These are phyloP conservation scores for Horisme vitalbata DNA, from an alignment of 2,888 invertebrate species.

Conservation along the genomic window DNA sequence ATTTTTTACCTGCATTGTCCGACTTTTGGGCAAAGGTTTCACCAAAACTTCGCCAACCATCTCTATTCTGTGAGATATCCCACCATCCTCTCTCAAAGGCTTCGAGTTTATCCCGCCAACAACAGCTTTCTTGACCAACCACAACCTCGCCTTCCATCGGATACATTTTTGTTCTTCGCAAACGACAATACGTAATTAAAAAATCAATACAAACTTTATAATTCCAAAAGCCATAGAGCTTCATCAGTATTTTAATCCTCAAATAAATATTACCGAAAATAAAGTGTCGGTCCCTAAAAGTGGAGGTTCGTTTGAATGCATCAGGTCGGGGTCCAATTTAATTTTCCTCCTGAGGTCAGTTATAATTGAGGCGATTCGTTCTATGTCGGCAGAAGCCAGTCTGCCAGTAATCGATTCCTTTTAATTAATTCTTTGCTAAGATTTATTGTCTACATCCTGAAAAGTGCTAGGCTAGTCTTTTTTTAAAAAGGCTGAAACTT, in stretches of 20 bases:
- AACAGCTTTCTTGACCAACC: no score
- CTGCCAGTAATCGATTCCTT: slow-evolving; percentile 56
- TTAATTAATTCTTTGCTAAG: slow-evolving; percentile 65
- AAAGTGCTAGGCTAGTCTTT: background rate
- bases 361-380: slow-evolving; percentile 79
- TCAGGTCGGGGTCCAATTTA: slow-evolving; percentile 64
- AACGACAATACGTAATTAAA: background rate
- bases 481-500: background rate
- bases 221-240: slow-evolving; percentile 10
- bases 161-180: no score
- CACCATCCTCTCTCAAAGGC: no score
- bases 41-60: no score
- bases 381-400: slow-evolving; percentile 64
- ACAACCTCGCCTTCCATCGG: no score
- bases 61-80: no score
- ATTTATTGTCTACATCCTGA: slow-evolving; percentile 15
- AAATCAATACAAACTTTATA: background rate
- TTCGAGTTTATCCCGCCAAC: no score
- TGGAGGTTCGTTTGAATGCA: slow-evolving; percentile 46
- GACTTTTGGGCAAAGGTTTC: no score
- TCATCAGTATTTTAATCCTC: slow-evolving; percentile 26
- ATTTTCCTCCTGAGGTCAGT: slow-evolving; percentile 70
- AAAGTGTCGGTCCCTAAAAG: slow-evolving; percentile 28
- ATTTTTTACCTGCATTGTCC: no score
- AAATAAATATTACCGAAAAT: slow-evolving; percentile 30